Conservation (phyloP, 2,888 invertebrate species). For the Calliphora vomitoria region DNA sequence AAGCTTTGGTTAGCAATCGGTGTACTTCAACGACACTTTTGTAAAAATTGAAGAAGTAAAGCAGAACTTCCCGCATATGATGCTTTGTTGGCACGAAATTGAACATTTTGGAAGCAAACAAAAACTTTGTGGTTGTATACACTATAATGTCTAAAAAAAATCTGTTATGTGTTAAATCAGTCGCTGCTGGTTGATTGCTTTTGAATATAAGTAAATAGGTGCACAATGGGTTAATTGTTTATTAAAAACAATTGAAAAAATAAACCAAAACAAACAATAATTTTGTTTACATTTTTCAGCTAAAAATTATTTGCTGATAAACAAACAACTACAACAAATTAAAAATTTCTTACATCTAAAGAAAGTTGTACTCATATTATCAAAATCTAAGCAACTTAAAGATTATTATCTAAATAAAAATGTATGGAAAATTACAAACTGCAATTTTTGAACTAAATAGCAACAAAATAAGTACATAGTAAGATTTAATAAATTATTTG, state of each 20-base stretch:
- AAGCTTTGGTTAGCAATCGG: no score
- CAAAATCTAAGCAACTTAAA: not conserved
- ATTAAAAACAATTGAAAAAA: not conserved
- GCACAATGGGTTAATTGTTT: slow-evolving; percentile 8
- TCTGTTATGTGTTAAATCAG: no score
- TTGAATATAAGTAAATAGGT: no score
- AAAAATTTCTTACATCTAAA: not conserved
- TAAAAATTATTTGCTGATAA: slow-evolving; percentile 3
- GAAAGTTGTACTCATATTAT: not conserved
- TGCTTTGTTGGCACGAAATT: no score
- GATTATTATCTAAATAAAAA: not conserved
- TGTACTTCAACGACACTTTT: no score
- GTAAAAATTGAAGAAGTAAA: no score
- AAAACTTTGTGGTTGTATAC: no score
- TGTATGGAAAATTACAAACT: not conserved
- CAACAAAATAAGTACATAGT: not conserved
- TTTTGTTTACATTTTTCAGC: not conserved
- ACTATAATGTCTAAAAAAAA: no score
- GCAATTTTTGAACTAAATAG: no score
- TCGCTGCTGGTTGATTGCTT: no score
- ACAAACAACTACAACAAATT: not conserved
- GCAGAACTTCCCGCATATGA: no score
- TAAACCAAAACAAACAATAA: not conserved
- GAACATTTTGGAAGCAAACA: no score
- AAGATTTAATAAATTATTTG: not conserved